Evolutionary conservation across 2,888 invertebrate genomes (phyloP), one percentile per base, ranked within the genome.

Genomic region (Odontothrips loti): DNA sequence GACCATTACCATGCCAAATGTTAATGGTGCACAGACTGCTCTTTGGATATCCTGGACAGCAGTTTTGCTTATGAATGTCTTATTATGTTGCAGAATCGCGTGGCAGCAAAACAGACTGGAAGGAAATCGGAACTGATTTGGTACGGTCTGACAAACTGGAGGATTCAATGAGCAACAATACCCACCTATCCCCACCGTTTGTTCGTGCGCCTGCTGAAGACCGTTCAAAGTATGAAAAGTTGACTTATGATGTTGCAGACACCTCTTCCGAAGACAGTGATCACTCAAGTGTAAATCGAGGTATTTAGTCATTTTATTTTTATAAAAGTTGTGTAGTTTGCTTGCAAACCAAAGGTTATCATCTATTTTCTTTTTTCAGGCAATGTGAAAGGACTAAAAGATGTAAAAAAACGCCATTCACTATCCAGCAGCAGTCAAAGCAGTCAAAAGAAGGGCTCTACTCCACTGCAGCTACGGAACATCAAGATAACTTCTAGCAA

Each of bases 201-300:
- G 90, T 91, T 0, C 90, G 90, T 84, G 89, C 91, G 0, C 93
- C 93, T 0, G 84, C 92, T 8, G 93, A 93, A 85, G 93, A 93
- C 86, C 90, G 94, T 48, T 93, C 93, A 29, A 94, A 93, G 85
- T 95, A 94, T 85, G 93, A 94, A 85, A 94, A 94, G 86, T 87
- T 95, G 79, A 90, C 91, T 1, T 91, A 90, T 85, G 91, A 90
- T 83, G 86, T 86, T 0, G 89, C 89, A 83, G 91, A 92, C 83
- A 86, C 90, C 79, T 91, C 90, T 78, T 90, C 87, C 82, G 90
- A 90, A 84, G 90, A 90, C 84, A 90, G 89, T 79, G 86, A 86
- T 12, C 85, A 85, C 34, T 89, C 68, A 88, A 88, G 34, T 68
- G 12, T 68, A 80, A 12, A 81, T 81, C 75, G 82, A 79, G 78